A percentile compares a stretch with the other conserved stretches of the same genome.
These are phyloP conservation scores for Megamerina dolium DNA, from an alignment of 2,888 invertebrate species.

Conservation along the genomic window DNA sequence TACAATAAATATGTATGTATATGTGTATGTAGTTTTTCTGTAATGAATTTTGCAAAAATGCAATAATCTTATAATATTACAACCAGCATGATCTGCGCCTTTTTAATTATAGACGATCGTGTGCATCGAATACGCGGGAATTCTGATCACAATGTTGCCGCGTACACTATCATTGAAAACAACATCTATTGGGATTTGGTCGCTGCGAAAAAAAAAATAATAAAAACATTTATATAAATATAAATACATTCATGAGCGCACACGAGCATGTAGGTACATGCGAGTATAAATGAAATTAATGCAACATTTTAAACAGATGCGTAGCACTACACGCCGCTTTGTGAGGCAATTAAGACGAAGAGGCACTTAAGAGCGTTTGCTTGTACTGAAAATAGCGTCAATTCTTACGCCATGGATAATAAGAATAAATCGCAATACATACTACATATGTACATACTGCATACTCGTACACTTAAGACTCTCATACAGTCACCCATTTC, in stretches of 20 bases:
- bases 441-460: background rate
- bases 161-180: conserved; percentile 43
- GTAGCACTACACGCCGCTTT: background rate
- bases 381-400: conserved; percentile 24
- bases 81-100: background rate
- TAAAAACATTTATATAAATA: conserved; percentile 5
- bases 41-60: too few species aligned
- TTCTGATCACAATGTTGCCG: conserved; percentile 38
- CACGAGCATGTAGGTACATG: background rate
- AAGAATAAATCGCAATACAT: conserved; percentile 13
- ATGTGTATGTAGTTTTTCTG: too few species aligned
- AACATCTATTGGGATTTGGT: conserved; percentile 34
- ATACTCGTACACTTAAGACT: too few species aligned
- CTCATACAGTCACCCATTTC: too few species aligned
- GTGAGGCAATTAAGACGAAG: conserved; percentile 13
- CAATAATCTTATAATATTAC: background rate
- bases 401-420: conserved; percentile 10
- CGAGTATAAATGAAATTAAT: conserved; percentile 11
- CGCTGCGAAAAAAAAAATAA: conserved; percentile 35
- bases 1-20: background rate
- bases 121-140: conserved; percentile 48
- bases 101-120: conserved; percentile 47
- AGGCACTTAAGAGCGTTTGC: conserved; percentile 21
- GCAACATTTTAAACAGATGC: conserved; percentile 18
- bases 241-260: background rate